Conservation (phyloP, 1,140 invertebrate species). For the Drosophila pseudoobscura region DNA sequence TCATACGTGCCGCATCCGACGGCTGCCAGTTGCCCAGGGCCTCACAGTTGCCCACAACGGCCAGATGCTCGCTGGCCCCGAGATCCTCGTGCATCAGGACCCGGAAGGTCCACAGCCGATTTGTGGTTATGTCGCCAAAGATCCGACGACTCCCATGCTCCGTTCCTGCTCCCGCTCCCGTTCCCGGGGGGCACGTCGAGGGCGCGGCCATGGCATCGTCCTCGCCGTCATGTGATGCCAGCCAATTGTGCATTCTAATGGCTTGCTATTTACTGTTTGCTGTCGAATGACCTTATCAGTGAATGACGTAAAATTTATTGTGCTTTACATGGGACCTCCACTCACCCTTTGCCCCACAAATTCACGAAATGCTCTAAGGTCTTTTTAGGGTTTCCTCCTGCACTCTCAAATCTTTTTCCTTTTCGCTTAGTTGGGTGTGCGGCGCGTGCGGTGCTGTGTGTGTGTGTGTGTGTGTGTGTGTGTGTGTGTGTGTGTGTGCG, state of each 20-base stretch:
- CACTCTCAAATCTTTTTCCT: not conserved
- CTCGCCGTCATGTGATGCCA: conserved; percentile 45
- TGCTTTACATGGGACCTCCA: not conserved
- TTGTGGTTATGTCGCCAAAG: conserved; percentile 60
- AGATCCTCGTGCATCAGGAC: conserved; percentile 66
- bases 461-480: not conserved
- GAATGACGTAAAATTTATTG: conserved; percentile 22
- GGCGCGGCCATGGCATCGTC: conserved; percentile 44
- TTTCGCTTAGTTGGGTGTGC: not conserved
- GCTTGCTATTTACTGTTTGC: not conserved
- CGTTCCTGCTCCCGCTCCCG: not conserved
- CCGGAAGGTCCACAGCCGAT: conserved; percentile 84
- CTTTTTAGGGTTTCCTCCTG: not conserved
- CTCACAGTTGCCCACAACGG: conserved; percentile 83
- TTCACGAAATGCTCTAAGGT: conserved; percentile 5
- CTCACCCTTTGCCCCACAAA: not conserved
- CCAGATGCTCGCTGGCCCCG: conserved; percentile 82
- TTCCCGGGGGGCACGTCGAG: conserved; percentile 14
- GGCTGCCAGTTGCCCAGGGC: conserved; percentile 84
- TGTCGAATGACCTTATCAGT: conserved; percentile 28
- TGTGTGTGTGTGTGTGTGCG: not conserved
- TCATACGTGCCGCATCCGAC: conserved; percentile 83
- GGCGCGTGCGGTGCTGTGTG: not conserved
- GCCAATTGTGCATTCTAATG: conserved; percentile 66
- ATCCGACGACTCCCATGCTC: conserved; percentile 35